These are phyloP conservation scores for Borostomias antarcticus DNA, from an alignment of 2,797 vertebrate species.

Conservation along the genomic window DNA sequence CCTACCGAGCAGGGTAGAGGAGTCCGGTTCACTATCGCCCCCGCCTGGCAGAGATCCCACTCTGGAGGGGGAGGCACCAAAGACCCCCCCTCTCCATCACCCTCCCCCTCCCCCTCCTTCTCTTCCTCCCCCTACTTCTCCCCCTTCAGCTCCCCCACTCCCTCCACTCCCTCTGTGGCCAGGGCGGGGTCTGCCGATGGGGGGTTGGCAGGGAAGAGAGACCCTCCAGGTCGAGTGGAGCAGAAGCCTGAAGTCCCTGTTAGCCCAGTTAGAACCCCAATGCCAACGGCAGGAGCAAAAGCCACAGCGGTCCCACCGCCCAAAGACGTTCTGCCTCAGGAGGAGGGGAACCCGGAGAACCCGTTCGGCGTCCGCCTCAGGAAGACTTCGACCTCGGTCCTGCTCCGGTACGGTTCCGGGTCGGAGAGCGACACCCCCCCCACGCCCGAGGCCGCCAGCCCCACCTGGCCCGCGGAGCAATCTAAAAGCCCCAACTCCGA, in stretches of 20 bases:
- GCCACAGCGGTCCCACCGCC: conserved; percentile 5
- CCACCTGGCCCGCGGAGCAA: conserved; percentile 25
- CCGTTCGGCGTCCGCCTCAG: conserved; percentile 85
- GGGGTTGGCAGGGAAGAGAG: conserved; percentile 22
- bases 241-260: conserved; percentile 40
- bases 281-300: conserved; percentile 18
- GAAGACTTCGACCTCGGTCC: conserved; percentile 75
- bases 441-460: conserved; percentile 47
- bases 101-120: conserved; percentile 21
- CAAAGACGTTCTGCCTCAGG: conserved; percentile 38
- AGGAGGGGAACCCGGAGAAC: conserved; percentile 66
- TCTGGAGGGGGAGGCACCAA: conserved; percentile 52
- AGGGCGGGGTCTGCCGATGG: conserved; percentile 57
- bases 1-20: conserved; percentile 62
- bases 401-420: conserved; percentile 71
- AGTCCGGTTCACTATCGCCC: conserved; percentile 70
- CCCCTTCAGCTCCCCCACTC: conserved; percentile 16
- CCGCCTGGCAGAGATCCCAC: conserved; percentile 78
- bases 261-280: conserved; percentile 26
- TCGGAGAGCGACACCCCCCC: conserved; percentile 64
- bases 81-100: conserved; percentile 47
- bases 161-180: conserved; percentile 29
- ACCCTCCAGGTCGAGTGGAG: conserved; percentile 37
- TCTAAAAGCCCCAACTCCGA: conserved; percentile 28
- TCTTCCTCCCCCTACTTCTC: conserved; percentile 28